Conservation (phyloP, 2,797 vertebrate genomes). For the Acanthurus tractus region DNA sequence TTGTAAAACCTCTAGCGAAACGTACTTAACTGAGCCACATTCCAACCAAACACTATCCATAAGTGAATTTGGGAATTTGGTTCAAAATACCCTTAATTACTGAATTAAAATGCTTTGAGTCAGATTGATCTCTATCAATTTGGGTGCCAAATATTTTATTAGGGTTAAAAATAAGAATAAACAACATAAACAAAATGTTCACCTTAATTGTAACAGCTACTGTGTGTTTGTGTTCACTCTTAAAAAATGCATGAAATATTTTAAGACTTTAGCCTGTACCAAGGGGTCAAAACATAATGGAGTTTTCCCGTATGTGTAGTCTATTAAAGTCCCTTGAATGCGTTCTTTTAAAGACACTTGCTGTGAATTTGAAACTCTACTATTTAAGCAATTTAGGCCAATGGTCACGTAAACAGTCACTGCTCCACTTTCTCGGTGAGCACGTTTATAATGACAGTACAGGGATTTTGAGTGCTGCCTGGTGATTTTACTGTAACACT, state of each 20-base stretch:
- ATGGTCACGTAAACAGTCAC: no score
- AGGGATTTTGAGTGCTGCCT: neutral
- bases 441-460: neutral
- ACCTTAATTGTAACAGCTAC: neutral
- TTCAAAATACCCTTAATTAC: no score
- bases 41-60: neutral
- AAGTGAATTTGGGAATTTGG: no score
- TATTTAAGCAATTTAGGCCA: no score
- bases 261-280: neutral
- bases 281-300: neutral
- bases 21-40: constrained; percentile 5
- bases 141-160: constrained; percentile 11
- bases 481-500: neutral
- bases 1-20: constrained; percentile 9
- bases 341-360: no score
- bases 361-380: no score
- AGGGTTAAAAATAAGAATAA: constrained; percentile 3
- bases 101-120: no score
- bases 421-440: neutral
- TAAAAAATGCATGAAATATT: neutral
- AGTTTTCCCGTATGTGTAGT: neutral
- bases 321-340: no score
- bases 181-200: neutral
- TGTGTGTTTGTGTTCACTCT: neutral
- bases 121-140: neutral